Conservation (phyloP, 2,888 invertebrate genomes). For the Diarsia mendica region DNA sequence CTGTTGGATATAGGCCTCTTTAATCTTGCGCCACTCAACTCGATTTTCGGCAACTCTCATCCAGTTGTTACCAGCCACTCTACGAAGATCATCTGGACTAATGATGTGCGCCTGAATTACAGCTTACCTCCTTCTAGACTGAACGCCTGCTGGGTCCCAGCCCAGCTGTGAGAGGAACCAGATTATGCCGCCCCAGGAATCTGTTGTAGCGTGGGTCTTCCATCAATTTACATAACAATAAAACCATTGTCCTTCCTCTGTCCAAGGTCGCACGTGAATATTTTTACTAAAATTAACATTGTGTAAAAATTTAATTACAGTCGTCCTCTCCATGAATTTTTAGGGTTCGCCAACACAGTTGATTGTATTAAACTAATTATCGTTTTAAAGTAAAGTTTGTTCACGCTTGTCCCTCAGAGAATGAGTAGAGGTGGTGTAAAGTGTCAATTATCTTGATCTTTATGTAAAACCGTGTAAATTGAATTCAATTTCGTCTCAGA, state of each 20-base stretch:
- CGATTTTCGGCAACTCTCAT: no score
- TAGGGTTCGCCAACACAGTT: conserved; percentile 43
- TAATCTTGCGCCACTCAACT: no score
- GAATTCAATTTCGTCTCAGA: conserved; percentile 42
- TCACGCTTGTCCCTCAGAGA: conserved; percentile 44
- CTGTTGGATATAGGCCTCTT: no score
- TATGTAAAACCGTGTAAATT: conserved; percentile 52
- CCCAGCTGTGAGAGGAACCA: no score
- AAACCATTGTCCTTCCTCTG: background rate
- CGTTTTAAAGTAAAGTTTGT: conserved; percentile 46
- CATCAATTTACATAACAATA: conserved; percentile 2
- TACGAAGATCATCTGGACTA: no score
- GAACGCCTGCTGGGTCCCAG: no score
- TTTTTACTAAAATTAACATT: conserved; percentile 54
- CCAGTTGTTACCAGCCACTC: no score
- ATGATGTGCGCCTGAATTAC: no score
- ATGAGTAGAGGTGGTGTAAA: conserved; percentile 38
- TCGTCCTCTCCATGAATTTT: conserved; percentile 36
- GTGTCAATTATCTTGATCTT: conserved; percentile 57
- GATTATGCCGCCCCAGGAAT: background rate
- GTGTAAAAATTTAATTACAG: conserved; percentile 57
- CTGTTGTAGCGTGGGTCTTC: background rate
- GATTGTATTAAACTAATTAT: conserved; percentile 56
- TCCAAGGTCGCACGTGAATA: conserved; percentile 34
- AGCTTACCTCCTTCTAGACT: no score